phyloP scores from a whole-genome alignment of 2,797 vertebrate genomes.

The Eremophila alpestris region DNA sequence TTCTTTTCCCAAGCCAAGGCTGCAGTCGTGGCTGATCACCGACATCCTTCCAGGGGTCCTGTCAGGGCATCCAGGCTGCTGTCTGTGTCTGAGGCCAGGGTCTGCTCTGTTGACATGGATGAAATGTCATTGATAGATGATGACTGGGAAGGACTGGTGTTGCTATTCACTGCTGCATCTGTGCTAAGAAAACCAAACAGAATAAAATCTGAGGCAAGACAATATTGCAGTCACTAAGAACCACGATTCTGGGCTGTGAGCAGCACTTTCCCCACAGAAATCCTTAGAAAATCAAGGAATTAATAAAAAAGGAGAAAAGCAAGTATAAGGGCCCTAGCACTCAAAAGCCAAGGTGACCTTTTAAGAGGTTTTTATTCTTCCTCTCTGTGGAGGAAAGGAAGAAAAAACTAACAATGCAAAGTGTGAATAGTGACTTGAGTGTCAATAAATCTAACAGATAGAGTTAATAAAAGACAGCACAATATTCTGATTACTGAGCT shows the following conservation, averaged over 20 bases:
- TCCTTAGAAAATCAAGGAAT: neutral
- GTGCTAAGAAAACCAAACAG: constrained; percentile 80
- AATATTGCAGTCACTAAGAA: constrained; percentile 39
- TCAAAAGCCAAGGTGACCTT: neutral
- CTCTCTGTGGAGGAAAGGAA: neutral
- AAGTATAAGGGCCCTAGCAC: neutral
- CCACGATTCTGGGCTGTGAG: neutral
- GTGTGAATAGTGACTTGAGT: neutral
- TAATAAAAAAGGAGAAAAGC: neutral
- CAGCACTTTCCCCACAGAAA: neutral
- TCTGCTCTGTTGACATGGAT: constrained; percentile 99
- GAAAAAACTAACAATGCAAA: neutral
- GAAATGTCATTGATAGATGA: constrained; percentile 98
- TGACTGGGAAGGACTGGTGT: constrained; percentile 90
- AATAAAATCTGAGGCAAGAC: constrained; percentile 79
- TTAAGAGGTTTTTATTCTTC: neutral
- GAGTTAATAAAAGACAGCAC: neutral
- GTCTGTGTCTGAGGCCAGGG: constrained; percentile 96
- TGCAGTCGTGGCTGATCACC: constrained; percentile 76
- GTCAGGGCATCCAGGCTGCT: constrained; percentile 96
- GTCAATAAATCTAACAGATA: neutral
- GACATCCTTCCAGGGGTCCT: constrained; percentile 90
- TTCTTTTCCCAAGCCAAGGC: constrained; percentile 57
- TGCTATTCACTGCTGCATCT: constrained; percentile 90
- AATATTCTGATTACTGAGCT: neutral